These are phyloP conservation scores for Lanistes nyassanus DNA, from an alignment of 1,140 invertebrate species.

Conservation along the genomic window DNA sequence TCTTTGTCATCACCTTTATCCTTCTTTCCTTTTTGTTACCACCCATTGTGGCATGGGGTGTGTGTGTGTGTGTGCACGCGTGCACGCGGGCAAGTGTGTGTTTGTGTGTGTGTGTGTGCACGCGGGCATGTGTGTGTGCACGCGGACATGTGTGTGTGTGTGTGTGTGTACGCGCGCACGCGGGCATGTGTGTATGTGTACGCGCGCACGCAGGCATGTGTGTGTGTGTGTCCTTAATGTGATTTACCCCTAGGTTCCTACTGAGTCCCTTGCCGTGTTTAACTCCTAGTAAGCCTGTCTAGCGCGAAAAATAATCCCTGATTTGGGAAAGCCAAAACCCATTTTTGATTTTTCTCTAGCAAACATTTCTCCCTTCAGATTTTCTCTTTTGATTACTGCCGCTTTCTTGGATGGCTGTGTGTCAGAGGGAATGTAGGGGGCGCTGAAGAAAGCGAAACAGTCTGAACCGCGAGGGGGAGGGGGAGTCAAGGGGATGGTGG, in stretches of 20 bases:
- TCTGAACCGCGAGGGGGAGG: background rate
- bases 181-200: too few relatives aligned
- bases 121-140: conserved; percentile 21
- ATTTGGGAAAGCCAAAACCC: too few relatives aligned
- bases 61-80: background rate
- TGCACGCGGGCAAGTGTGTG: background rate
- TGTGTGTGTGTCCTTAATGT: conserved; percentile 16
- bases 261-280: background rate
- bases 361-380: background rate
- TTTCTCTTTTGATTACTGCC: conserved; percentile 1
- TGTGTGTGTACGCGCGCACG: conserved; percentile 29
- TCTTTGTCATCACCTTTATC: conserved; percentile 11
- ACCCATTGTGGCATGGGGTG: background rate
- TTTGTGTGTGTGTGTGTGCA: conserved; percentile 6
- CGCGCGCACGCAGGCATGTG: too few relatives aligned
- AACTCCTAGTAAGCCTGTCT: background rate
- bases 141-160: conserved; percentile 22
- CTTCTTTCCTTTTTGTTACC: background rate
- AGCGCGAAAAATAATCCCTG: too few relatives aligned
- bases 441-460: background rate
- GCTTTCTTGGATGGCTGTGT: background rate
- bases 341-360: background rate
- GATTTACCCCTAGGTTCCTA: background rate
- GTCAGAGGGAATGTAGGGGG: background rate
- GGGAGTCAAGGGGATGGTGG: background rate